A percentile compares a stretch with the other conserved stretches of the same genome.
Evolutionary conservation across 1,140 invertebrate species (phyloP).

Genomic region (Eueides isabella): DNA sequence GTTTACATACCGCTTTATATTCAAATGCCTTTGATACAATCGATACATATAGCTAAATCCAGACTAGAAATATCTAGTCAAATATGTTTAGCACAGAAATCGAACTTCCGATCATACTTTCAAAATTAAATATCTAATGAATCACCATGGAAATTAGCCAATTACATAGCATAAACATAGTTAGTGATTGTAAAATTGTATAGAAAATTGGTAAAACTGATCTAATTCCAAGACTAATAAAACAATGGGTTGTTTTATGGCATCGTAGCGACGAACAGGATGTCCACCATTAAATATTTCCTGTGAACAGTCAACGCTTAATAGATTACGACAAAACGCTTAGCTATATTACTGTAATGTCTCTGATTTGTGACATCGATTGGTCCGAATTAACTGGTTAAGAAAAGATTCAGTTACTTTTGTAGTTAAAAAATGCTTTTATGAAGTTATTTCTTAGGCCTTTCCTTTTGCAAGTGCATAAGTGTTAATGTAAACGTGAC

Average conservation of each 20-base stretch:
- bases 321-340: conserved; percentile 20
- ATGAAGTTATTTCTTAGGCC: no score
- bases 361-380: conserved; percentile 1
- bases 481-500: no score
- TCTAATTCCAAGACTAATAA: conserved; percentile 6
- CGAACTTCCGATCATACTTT: not conserved
- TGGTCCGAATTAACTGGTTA: not conserved
- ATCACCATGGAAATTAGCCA: not conserved
- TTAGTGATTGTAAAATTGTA: not conserved
- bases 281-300: conserved; percentile 38
- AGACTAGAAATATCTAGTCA: no score
- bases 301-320: conserved; percentile 25
- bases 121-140: not conserved
- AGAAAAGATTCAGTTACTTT: not conserved
- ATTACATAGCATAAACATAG: not conserved
- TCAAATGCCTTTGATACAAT: no score
- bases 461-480: no score
- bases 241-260: conserved; percentile 40
- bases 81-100: no score
- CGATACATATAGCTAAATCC: no score
- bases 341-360: not conserved
- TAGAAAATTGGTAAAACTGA: conserved; percentile 10
- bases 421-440: no score
- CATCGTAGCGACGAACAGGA: conserved; percentile 36
- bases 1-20: no score